Evolutionary conservation across 2,113 vertebrate genomes (phyloP), one percentile per base, ranked within the genome.

Genomic region (Notarius lentiginosus): DNA sequence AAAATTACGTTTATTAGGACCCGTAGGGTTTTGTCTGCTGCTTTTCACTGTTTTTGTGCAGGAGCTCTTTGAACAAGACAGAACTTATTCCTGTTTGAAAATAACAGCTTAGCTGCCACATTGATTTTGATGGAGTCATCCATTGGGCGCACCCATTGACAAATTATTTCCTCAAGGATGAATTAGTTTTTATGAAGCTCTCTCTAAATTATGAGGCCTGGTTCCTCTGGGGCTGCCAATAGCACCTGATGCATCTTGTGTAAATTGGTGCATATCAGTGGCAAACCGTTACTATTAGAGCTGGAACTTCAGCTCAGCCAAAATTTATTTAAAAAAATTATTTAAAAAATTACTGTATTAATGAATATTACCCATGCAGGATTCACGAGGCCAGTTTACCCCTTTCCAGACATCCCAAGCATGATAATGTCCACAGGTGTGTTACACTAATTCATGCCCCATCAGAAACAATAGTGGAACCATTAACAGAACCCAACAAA

Each of bases 51-150:
- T 73, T 79, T 63, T 66, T 34, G n/a, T 41, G 22, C 56, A 34
- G 68, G 17, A 75, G 68, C 27, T 87, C 79, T 82, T 63, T 87
- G 66, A 87, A 68, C 79, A 87, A 63, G 85, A 86, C 30, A 12
- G 22, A 58, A 65, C 53, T 47, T 63, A 61, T 58, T 51, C 1
- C 24, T 14, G 22, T 81, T 80, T 61, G 34, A 58, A 72, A 81
- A 41, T 41, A 68, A 82, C 68, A 86, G n/a, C 22, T 82, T 82
- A 72, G 56, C 79, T 73, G 86, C 79, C 68, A 75, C 58, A 27
- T 22, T 82, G 79, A 60, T 61, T 73, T 63, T 58, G 68, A 87
- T 82, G 86, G 56, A 63, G 11, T 87, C 0, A 17, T 82, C 79
- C 77, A 60, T 53, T 51, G 41, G 66, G n/a, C 86, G 75, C 66